Evolutionary conservation across 2,113 vertebrate species (phyloP), one percentile per base, ranked within the genome.

Genomic region (Polypterus bichir): DNA sequence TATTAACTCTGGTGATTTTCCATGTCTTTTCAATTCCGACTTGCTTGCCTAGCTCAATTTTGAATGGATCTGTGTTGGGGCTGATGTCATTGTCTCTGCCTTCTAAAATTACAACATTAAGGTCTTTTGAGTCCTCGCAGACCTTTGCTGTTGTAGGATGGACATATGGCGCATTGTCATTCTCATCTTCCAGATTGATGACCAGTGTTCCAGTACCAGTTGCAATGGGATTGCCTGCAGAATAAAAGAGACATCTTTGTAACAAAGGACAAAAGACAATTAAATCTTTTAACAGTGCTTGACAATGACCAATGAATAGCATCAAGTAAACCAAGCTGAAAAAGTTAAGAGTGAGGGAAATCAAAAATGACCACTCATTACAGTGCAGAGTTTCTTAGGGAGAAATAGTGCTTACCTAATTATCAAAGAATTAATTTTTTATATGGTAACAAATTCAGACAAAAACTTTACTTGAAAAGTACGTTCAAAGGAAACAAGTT

Each of bases 11-110:
- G 70, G 85, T 88, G 67, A 97, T 84, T 65, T 84, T 95, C 96
- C 96, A 98, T 67, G 89, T 81, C 77, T 94, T 97, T 58, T 97
- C 94, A 4, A 92, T 81, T 53, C 86, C 86, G 0, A 81, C 81
- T 66, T 91, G 92, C 67, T 95, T 94, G 48, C 85, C 92, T 67
- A 98, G 81, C 52, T 97, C 94, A 46, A 98, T 97, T 69, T 87
- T 93, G 80, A 97, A 98, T 5, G 93, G 93, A 0, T 92, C 91
- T 4, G 90, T 87, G 6, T 97, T 97, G 49, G 93, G 94, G 4
- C 86, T 78, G 9, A 97, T 86, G 69, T 98, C 96, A 71, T 86
- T 89, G 75, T 98, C 96, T 44, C 84, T 81, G 0, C 91, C 96
- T 10, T 89, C 91, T 10, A 97, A 69, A 9, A 93, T 75, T 66